These are phyloP conservation scores for Zosterops borbonicus DNA, from an alignment of 2,113 vertebrate species.

Conservation along the genomic window DNA sequence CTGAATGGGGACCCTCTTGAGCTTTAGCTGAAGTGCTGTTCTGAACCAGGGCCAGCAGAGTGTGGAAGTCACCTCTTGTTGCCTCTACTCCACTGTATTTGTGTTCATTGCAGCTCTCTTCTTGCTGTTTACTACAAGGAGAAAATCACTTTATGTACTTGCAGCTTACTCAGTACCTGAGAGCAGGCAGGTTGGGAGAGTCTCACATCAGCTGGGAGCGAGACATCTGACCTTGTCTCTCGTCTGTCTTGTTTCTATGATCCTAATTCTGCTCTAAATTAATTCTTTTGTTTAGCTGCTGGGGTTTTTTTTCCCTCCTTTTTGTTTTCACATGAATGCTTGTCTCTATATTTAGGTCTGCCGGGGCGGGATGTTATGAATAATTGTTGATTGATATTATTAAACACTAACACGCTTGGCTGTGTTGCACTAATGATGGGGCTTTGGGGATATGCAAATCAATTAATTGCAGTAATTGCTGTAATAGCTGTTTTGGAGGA, in stretches of 20 bases:
- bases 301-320: not conserved
- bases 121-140: not conserved
- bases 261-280: constrained; percentile 48
- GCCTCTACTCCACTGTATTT: not conserved
- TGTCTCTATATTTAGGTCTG: constrained; percentile 60
- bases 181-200: not conserved
- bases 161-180: not conserved
- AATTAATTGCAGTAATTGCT: constrained; percentile 59
- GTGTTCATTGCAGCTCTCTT: not conserved
- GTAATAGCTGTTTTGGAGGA: constrained; percentile 39
- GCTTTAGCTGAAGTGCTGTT: not conserved
- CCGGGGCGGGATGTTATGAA: constrained; percentile 28
- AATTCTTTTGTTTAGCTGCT: constrained; percentile 62
- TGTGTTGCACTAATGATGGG: constrained; percentile 61
- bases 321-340: constrained; percentile 50
- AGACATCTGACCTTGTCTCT: constrained; percentile 42
- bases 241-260: constrained; percentile 10
- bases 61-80: not conserved
- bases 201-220: not conserved
- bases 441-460: constrained; percentile 64
- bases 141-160: not conserved
- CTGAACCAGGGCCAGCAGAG: not conserved
- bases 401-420: constrained; percentile 57
- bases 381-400: constrained; percentile 61
- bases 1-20: not conserved